These are phyloP conservation scores for Halcyon badia DNA, from an alignment of 2,797 vertebrate genomes.

Conservation along the genomic window DNA sequence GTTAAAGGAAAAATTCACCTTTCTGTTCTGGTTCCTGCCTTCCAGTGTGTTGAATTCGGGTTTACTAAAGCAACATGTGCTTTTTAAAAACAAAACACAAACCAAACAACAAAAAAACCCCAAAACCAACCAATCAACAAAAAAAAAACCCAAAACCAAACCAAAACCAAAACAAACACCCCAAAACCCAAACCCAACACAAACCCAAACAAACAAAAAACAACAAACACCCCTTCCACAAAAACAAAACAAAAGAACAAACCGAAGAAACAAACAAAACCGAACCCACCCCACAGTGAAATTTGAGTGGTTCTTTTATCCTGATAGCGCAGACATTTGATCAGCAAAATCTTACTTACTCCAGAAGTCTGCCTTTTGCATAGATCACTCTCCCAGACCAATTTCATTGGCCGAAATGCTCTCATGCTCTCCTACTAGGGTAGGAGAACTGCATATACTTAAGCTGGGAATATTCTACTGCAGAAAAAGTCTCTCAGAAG, in stretches of 20 bases:
- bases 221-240: too few relatives aligned
- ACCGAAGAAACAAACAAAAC: neutral
- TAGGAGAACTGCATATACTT: neutral
- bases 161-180: too few relatives aligned
- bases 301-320: neutral
- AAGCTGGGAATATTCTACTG: neutral
- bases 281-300: neutral
- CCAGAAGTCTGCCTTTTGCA: neutral
- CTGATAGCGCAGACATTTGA: neutral
- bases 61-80: neutral
- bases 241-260: neutral
- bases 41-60: neutral
- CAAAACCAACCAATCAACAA: too few relatives aligned
- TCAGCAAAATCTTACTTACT: neutral
- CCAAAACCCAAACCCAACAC: too few relatives aligned
- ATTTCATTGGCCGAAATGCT: neutral
- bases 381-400: neutral
- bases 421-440: neutral
- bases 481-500: neutral
- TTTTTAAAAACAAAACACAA: neutral
- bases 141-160: neutral
- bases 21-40: neutral
- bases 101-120: too few relatives aligned
- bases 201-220: neutral
- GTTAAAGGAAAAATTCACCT: conserved; percentile 66